Percentiles rank a stretch among this genome's conserved stretches.
phyloP scores from a whole-genome alignment of 2,888 invertebrate species.

The Aspidiotus rigidus region DNA sequence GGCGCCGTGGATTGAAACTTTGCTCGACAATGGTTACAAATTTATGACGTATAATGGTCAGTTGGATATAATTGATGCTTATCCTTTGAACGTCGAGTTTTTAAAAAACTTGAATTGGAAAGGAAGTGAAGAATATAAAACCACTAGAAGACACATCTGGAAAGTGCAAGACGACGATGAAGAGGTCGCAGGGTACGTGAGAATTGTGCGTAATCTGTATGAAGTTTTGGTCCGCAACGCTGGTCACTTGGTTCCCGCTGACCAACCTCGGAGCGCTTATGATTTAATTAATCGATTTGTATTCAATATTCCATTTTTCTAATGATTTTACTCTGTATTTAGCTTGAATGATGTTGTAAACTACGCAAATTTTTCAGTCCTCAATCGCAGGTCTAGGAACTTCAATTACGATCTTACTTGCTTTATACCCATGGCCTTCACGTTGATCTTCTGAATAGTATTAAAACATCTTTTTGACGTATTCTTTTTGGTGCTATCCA shows the following conservation, averaged over 20 bases:
- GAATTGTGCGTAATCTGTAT: conserved; percentile 59
- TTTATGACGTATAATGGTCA: conserved; percentile 83
- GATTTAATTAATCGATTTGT: conserved; percentile 64
- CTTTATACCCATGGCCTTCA: too few species aligned
- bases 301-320: conserved; percentile 46
- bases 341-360: too few species aligned
- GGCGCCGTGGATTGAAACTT: conserved; percentile 59
- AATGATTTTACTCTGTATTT: too few species aligned
- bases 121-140: conserved; percentile 55
- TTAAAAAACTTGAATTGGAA: conserved; percentile 61
- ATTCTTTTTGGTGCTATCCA: too few species aligned
- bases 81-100: conserved; percentile 73
- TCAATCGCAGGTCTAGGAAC: too few species aligned
- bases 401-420: too few species aligned
- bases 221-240: conserved; percentile 68
- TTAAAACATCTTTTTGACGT: too few species aligned
- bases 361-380: too few species aligned
- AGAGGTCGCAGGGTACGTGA: conserved; percentile 66
- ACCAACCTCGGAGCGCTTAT: conserved; percentile 67
- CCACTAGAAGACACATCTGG: conserved; percentile 60
- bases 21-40: conserved; percentile 54
- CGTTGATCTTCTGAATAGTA: too few species aligned
- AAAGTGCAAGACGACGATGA: conserved; percentile 43
- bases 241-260: conserved; percentile 72
- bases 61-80: conserved; percentile 81